Percentiles rank a stretch among this genome's conserved stretches.
Conservation (phyloP, 2,888 invertebrate species). For the Nemotelus nigrinus region DNA sequence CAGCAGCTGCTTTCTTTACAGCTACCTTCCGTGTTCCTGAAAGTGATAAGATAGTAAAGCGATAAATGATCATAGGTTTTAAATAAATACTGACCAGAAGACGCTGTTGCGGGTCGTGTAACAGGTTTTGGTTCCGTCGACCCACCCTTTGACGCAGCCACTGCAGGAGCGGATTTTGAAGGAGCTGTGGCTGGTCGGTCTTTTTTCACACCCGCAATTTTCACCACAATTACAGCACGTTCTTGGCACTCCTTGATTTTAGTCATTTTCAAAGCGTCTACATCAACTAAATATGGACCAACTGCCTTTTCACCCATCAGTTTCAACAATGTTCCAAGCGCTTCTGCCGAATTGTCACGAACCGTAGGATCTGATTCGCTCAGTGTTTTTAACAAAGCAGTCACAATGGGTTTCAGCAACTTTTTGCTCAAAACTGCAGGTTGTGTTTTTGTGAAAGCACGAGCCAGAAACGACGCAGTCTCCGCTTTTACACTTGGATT, state of each 20-base stretch:
- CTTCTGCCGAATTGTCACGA: constrained; percentile 91
- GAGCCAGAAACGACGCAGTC: constrained; percentile 82
- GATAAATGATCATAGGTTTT: neutral
- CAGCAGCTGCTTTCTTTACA: constrained; percentile 52
- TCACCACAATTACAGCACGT: constrained; percentile 87
- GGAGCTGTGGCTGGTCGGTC: constrained; percentile 62
- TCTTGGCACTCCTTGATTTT: constrained; percentile 95
- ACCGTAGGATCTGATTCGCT: constrained; percentile 83
- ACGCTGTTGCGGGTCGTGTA: constrained; percentile 60
- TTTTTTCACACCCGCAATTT: constrained; percentile 73
- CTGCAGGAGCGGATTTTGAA: constrained; percentile 48
- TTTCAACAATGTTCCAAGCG: constrained; percentile 93
- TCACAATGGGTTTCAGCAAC: constrained; percentile 82
- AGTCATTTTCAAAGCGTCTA: constrained; percentile 90
- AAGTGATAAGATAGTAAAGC: neutral
- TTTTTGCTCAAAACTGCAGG: constrained; percentile 89
- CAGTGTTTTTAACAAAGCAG: constrained; percentile 76
- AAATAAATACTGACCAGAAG: constrained; percentile 51
- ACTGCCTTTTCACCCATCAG: constrained; percentile 93
- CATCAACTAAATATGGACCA: constrained; percentile 83
- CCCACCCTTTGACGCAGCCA: constrained; percentile 57
- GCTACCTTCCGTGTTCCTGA: constrained; percentile 54
- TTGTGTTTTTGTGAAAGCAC: constrained; percentile 84
- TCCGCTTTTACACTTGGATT: constrained; percentile 91
- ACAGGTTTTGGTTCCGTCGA: constrained; percentile 59